A percentile compares a stretch with the other conserved stretches of the same genome.
Conservation (phyloP, 2,888 invertebrate species). For the Elgonia sp. region DNA sequence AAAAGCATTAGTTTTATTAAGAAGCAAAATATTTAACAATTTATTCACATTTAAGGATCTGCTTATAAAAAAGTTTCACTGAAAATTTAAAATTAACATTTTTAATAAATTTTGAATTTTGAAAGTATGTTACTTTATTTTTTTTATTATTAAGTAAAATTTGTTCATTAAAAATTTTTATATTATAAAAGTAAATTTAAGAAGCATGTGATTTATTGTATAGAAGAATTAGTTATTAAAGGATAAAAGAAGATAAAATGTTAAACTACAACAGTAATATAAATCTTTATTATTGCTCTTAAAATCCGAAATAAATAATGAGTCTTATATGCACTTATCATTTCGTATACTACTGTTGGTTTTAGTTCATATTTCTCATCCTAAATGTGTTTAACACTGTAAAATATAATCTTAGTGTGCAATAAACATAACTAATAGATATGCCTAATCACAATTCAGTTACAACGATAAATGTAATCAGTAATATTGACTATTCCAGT, state of each 20-base stretch:
- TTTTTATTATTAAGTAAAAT: too few relatives aligned
- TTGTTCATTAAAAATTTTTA: too few relatives aligned
- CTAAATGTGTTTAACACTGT: constrained; percentile 35
- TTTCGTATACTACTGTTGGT: constrained; percentile 35
- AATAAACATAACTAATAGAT: constrained; percentile 37
- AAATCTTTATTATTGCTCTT: constrained; percentile 48
- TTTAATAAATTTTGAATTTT: not conserved
- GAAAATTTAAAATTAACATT: not conserved
- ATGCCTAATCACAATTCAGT: constrained; percentile 13
- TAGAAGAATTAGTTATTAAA: too few relatives aligned
- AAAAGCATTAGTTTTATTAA: constrained; percentile 3
- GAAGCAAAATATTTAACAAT: not conserved
- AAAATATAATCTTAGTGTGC: constrained; percentile 29
- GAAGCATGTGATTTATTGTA: too few relatives aligned
- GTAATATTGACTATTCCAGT: too few relatives aligned
- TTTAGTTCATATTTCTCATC: constrained; percentile 40
- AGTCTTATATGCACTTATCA: constrained; percentile 37
- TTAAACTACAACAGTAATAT: constrained; percentile 18
- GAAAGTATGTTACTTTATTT: too few relatives aligned
- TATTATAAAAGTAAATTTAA: too few relatives aligned
- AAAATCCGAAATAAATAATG: constrained; percentile 54
- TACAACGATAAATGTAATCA: constrained; percentile 25
- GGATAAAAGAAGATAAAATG: too few relatives aligned
- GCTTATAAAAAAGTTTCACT: not conserved
- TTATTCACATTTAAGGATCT: constrained; percentile 5